Evolutionary conservation across 2,888 invertebrate genomes (phyloP).

Genomic region (Ctena decussata): DNA sequence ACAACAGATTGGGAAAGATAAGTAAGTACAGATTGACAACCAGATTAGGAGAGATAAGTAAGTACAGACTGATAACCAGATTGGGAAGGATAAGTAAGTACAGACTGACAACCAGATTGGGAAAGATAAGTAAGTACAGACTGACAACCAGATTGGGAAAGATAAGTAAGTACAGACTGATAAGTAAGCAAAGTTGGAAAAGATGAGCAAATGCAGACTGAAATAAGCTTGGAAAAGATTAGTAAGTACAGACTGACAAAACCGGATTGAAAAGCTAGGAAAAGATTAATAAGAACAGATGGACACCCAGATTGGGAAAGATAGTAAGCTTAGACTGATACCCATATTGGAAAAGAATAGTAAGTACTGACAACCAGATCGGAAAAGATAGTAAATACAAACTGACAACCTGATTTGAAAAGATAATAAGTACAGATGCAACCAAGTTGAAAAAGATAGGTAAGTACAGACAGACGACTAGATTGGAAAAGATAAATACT

Average conservation of each 20-base stretch:
- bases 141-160: constrained; percentile 73
- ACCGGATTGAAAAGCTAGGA: too few relatives aligned
- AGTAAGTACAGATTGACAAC: constrained; percentile 80
- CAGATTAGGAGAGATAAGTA: constrained; percentile 72
- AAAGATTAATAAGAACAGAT: too few relatives aligned
- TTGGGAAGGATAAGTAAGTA: constrained; percentile 72
- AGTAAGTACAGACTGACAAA: constrained; percentile 81
- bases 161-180: constrained; percentile 79
- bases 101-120: constrained; percentile 79
- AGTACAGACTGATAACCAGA: constrained; percentile 79
- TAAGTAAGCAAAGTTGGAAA: constrained; percentile 73
- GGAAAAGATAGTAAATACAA: too few relatives aligned
- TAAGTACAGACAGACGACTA: too few relatives aligned
- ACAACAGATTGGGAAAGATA: constrained; percentile 73
- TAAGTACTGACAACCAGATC: too few relatives aligned
- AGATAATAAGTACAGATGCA: too few relatives aligned
- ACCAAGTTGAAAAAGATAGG: too few relatives aligned
- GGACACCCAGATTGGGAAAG: constrained; percentile 68
- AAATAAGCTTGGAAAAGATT: constrained; percentile 73
- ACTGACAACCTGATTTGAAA: too few relatives aligned
- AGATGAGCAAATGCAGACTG: constrained; percentile 79
- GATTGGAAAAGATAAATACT: too few relatives aligned
- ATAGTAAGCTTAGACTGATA: too few relatives aligned
- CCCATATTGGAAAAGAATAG: too few relatives aligned
- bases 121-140: constrained; percentile 79